A percentile compares a stretch with the other conserved stretches of the same genome.
phyloP scores from a whole-genome alignment of 2,797 vertebrate species.

The Muraenolepis orangiensis region DNA sequence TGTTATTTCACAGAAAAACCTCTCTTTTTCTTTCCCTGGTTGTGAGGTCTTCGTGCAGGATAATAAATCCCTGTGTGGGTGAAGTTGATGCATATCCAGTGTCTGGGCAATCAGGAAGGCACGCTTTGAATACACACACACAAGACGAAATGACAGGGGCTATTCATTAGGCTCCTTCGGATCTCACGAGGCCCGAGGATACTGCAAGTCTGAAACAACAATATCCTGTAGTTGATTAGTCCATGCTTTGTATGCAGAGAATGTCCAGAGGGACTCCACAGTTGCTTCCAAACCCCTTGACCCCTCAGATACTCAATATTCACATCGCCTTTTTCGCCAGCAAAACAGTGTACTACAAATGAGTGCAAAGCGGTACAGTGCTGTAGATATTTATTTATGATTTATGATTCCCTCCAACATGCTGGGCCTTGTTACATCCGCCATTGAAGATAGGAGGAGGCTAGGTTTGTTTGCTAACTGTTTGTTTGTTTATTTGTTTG shows the following conservation, averaged over 20 bases:
- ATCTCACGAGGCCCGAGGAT: background rate
- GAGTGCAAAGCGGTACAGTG: background rate
- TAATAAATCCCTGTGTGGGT: background rate
- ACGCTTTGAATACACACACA: background rate
- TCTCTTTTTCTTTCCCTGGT: background rate
- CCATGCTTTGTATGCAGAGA: slow-evolving; percentile 1
- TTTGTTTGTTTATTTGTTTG: too few relatives aligned
- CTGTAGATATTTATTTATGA: background rate
- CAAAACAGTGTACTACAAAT: background rate
- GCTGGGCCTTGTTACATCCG: background rate
- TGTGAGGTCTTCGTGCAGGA: background rate
- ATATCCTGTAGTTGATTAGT: background rate
- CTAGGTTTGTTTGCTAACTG: too few relatives aligned
- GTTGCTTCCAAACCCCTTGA: background rate
- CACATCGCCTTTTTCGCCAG: background rate
- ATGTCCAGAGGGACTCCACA: background rate
- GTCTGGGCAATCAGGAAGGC: background rate
- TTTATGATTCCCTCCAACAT: background rate
- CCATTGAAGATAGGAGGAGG: too few relatives aligned
- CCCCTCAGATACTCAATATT: background rate
- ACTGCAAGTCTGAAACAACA: background rate
- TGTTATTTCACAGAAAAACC: background rate
- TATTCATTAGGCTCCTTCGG: background rate
- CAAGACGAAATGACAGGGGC: background rate
- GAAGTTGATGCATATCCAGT: background rate